These are phyloP conservation scores for Urocolius indicus DNA, from an alignment of 2,113 vertebrate genomes.

Conservation along the genomic window DNA sequence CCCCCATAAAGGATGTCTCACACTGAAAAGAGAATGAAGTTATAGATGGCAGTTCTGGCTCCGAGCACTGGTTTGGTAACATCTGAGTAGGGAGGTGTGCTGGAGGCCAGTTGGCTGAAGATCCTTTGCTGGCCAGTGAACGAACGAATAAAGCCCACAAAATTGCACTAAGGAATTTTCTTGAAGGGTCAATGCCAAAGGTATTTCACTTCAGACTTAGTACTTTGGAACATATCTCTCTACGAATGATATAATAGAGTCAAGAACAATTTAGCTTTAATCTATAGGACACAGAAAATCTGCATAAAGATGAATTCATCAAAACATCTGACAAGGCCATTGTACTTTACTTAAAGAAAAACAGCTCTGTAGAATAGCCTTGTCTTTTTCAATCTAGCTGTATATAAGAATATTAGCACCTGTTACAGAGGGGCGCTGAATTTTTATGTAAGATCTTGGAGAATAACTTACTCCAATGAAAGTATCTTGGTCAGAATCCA, in stretches of 20 bases:
- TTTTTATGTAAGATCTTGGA: not conserved
- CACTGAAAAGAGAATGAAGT: not conserved
- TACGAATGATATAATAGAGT: not conserved
- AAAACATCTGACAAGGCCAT: not conserved
- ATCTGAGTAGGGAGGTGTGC: accelerated
- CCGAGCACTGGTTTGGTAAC: not conserved
- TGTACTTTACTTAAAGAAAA: not conserved
- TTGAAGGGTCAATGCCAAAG: not conserved
- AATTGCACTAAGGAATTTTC: not conserved
- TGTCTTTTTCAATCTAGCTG: not conserved
- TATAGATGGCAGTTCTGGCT: not conserved
- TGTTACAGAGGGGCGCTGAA: not conserved
- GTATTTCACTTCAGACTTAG: not conserved
- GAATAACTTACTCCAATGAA: not conserved
- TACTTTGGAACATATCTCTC: not conserved
- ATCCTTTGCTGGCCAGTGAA: not conserved
- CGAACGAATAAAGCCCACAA: not conserved
- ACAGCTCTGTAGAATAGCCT: not conserved
- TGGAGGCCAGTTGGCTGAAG: not conserved
- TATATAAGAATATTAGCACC: not conserved
- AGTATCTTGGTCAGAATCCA: not conserved
- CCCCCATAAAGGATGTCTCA: not conserved
- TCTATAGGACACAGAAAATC: not conserved
- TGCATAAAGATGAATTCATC: not conserved
- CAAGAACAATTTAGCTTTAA: not conserved